Base-by-base conservation (phyloP, 2,797 vertebrate species). In the Mico argentatus region DNA sequence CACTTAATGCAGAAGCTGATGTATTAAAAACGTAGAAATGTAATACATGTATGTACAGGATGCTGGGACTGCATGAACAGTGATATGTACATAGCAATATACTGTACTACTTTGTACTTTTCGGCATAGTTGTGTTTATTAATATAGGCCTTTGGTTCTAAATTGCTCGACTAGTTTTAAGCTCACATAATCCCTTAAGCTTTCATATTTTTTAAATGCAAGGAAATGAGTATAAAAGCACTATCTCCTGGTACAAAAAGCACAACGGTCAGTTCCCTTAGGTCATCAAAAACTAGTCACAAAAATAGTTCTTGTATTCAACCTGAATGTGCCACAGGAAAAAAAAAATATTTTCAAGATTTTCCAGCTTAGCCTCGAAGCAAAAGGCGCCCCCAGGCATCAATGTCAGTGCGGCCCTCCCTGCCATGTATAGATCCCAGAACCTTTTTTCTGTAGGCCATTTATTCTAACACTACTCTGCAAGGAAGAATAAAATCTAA, bases 21-120 rank as follows among this genome's bases (percentile, higher is more conserved):
- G 98, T 98, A 98, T 98, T 98, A 98, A 98, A 99, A 99, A 98
- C 97, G 98, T 98, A 99, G 98, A 99, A 99, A 99, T 98, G 99
- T 97, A 98, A 98, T 95, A 98, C 94, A 92, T 97, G 97, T 99
- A 99, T 99, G 98, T 99, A 99, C 99, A 99, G 97, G 98, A 98
- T 92, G 85, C 95, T 52, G 0, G 97, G 98, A 97, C 97, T 97
- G 96, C 98, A 98, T 98, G 98, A 98, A 99, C 98, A 99, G 98
- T 97, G 96, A 96, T 99, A 98, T 99, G 96, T 99, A 99, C 99
- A 99, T 81, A 86, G 98, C 95, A 81, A 97, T 98, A 98, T 92
- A 59, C 73, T 81, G 41, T 44, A 96, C 97, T 98, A 86, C 81
- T 95, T 93, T 79, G 91, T 95, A 97, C 94, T 96, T 96, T 97